Evolutionary conservation across 2,888 invertebrate genomes (phyloP), one percentile per base, ranked within the genome.

Genomic region (Boloria selene): DNA sequence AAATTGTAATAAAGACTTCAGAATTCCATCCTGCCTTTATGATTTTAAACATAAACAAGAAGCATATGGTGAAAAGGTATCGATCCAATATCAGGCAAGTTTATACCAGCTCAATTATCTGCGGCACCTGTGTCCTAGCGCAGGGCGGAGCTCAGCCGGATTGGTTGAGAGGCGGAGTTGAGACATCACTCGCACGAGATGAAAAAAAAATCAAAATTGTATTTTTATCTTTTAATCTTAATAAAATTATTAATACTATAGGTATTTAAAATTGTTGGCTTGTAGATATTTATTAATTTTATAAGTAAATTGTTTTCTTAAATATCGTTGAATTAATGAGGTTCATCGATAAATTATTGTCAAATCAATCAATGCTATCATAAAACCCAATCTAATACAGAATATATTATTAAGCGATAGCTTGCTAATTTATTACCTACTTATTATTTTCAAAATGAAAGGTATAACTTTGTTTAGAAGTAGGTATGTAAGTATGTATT

Each of bases 61-160:
- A 53, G 52, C 50, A 63, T 52, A 44, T 59, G 64, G 64, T 59
- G 53, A 65, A 72, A 67, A 66, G 47, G 72, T 74, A 75, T 75
- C 68, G 72, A 76, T 73, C 73, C 71, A 68, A 56, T 56, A 64
- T 73, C 68, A 60, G 65, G 62, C 71, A 70, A 69, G 77, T 71
- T 72, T 77, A 78, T 77, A 75, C 74, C 67, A 68, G 62, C 72
- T 81, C 87, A 84, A 88, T 88, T 88, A 83, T 78, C 77, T 71
- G 60, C 74, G 70, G 78, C 90, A 90, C 86, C 90, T 90, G 90
- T 72, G 87, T 61, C 69, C 75, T 72, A 72, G 83, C 86, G 47
- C 80, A 85, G 85, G 87, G 86, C 82, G 84, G 83, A 73, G 75
- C 79, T 65, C 71, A 72, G 51, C 2, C 17, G 59, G 59, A 59